A percentile compares a stretch with the other conserved stretches of the same genome.
These are phyloP conservation scores for Frankliniella fusca DNA, from an alignment of 2,888 invertebrate genomes.

Conservation along the genomic window DNA sequence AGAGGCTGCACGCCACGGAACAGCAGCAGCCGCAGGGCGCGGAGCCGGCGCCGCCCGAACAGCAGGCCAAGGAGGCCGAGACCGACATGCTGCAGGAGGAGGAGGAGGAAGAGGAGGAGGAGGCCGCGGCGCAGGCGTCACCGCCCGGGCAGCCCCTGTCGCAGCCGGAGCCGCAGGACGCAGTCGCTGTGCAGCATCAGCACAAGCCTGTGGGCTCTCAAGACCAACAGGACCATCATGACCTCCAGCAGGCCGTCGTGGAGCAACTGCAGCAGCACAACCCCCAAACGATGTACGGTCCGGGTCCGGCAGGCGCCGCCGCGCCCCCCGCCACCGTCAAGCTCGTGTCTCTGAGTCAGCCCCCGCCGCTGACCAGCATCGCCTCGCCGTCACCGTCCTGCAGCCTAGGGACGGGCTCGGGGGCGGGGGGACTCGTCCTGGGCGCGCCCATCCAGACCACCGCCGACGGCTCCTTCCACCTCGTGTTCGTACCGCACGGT, in stretches of 20 bases:
- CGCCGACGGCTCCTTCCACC: conserved; percentile 2
- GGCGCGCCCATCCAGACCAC: conserved; percentile 21
- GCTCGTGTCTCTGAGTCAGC: not conserved
- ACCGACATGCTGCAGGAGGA: not conserved
- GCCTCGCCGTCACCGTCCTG: not conserved
- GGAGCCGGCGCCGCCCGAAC: not conserved
- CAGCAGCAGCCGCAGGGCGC: not conserved
- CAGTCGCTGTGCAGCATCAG: not conserved
- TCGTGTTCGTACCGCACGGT: not conserved
- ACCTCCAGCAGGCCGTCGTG: not conserved
- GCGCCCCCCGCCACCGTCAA: not conserved
- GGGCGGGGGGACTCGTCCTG: not conserved
- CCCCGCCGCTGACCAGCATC: not conserved
- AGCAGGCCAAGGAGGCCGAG: not conserved
- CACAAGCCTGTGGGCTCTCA: not conserved
- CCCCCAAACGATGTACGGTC: not conserved
- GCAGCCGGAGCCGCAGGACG: not conserved
- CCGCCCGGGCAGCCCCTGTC: not conserved
- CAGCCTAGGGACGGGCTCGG: not conserved
- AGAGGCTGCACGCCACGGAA: not conserved
- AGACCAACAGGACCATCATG: not conserved
- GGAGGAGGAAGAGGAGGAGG: not conserved
- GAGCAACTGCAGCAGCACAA: not conserved
- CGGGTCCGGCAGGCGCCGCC: not conserved
- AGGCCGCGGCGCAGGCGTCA: not conserved